A percentile compares a stretch with the other conserved stretches of the same genome.
Conservation (phyloP, 2,113 vertebrate species). For the Phaethon lepturus region DNA sequence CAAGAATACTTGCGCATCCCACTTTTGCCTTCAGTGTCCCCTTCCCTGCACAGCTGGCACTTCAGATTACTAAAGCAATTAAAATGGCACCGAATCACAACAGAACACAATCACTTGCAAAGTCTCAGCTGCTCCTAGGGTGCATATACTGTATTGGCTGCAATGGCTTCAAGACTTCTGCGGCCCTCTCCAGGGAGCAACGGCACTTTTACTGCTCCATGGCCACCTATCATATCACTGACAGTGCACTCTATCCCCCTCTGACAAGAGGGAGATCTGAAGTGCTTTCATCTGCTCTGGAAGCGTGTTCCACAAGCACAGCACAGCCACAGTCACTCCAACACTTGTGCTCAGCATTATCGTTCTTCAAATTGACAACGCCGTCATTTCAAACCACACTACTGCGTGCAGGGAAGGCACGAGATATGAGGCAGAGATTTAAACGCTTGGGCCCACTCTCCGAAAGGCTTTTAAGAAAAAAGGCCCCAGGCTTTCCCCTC, state of each 20-base stretch:
- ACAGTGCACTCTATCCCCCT: not conserved
- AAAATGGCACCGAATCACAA: not conserved
- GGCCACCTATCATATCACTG: not conserved
- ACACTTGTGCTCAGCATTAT: not conserved
- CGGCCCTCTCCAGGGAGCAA: not conserved
- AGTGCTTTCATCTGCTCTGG: not conserved
- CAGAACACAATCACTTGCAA: not conserved
- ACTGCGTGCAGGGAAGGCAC: not conserved
- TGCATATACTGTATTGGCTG: rapidly evolving
- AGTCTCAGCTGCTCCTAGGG: not conserved
- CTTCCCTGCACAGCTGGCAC: not conserved
- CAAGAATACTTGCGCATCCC: not conserved
- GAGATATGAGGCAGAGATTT: not conserved
- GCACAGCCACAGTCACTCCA: not conserved
- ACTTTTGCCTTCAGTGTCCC: not conserved
- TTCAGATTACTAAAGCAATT: conserved; percentile 4
- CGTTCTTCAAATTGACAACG: not conserved
- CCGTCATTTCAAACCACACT: not conserved
- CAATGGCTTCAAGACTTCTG: not conserved
- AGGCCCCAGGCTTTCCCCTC: not conserved
- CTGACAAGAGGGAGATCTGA: not conserved
- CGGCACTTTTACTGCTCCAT: rapidly evolving
- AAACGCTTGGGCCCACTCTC: not conserved
- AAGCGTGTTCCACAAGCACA: not conserved
- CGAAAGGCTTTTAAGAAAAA: not conserved